These are phyloP conservation scores for Heteractis magnifica DNA, from an alignment of 92 coral and sea anemone genomes.

Conservation along the genomic window DNA sequence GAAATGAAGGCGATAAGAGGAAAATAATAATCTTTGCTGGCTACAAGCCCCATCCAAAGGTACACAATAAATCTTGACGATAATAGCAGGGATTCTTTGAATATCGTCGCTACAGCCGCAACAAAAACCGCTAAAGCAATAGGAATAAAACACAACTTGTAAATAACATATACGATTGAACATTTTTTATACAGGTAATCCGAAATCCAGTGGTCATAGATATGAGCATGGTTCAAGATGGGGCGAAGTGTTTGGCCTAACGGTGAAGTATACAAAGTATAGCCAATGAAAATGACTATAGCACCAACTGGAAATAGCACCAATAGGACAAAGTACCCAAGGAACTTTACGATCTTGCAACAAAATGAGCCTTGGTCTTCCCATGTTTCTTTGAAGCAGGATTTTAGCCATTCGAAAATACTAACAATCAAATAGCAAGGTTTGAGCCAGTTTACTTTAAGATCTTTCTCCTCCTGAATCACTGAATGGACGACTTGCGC, in stretches of 20 bases:
- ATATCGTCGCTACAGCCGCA: not conserved
- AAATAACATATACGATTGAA: not conserved
- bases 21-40: constrained; percentile 11
- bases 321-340: not conserved
- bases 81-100: constrained; percentile 3
- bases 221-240: not conserved
- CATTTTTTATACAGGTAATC: not conserved
- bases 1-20: not conserved
- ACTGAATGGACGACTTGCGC: too few species aligned
- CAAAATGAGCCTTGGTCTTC: not conserved
- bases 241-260: not conserved
- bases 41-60: constrained; percentile 19
- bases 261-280: not conserved
- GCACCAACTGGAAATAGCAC: not conserved
- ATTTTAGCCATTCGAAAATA: not conserved
- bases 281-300: not conserved
- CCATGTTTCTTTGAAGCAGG: not conserved
- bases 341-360: not conserved
- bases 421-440: not conserved
- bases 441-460: not conserved
- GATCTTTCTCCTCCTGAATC: not conserved
- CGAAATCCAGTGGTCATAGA: not conserved
- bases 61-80: constrained; percentile 15
- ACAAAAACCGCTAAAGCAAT: not conserved
- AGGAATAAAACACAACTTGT: not conserved